Percentiles rank a stretch among this genome's conserved stretches.
phyloP scores from a whole-genome alignment of 1,140 invertebrate species.

The Frieseomelitta varia region DNA sequence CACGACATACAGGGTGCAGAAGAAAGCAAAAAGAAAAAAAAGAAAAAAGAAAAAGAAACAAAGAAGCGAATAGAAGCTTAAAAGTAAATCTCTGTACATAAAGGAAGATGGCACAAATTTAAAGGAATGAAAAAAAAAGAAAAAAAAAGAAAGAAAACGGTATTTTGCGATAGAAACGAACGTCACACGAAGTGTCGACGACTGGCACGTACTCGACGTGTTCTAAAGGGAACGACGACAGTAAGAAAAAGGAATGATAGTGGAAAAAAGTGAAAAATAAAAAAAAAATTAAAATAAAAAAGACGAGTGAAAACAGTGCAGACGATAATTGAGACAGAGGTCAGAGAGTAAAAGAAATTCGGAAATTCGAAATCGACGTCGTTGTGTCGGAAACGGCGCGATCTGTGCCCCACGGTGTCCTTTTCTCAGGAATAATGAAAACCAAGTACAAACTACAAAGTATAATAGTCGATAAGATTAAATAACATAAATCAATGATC shows the following conservation, averaged over 20 bases:
- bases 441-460: conserved; percentile 81
- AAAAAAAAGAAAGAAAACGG: conserved; percentile 30
- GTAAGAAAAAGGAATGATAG: conserved; percentile 1
- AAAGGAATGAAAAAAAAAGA: not conserved
- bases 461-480: conserved; percentile 80
- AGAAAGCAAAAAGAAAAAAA: conserved; percentile 50
- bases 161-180: conserved; percentile 55
- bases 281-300: not conserved
- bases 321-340: conserved; percentile 22
- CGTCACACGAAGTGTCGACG: conserved; percentile 6
- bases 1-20: conserved; percentile 80
- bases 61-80: not conserved
- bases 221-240: conserved; percentile 11
- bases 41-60: not conserved
- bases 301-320: not conserved
- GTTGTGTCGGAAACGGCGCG: not conserved
- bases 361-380: conserved; percentile 19
- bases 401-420: conserved; percentile 56
- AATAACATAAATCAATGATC: conserved; percentile 71
- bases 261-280: not conserved
- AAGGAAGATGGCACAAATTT: conserved; percentile 43
- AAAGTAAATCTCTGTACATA: conserved; percentile 69
- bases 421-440: conserved; percentile 79
- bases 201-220: not conserved
- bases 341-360: conserved; percentile 37